Base-by-base conservation (phyloP, 2,888 invertebrate genomes). In the Subacronicta megacephala region DNA sequence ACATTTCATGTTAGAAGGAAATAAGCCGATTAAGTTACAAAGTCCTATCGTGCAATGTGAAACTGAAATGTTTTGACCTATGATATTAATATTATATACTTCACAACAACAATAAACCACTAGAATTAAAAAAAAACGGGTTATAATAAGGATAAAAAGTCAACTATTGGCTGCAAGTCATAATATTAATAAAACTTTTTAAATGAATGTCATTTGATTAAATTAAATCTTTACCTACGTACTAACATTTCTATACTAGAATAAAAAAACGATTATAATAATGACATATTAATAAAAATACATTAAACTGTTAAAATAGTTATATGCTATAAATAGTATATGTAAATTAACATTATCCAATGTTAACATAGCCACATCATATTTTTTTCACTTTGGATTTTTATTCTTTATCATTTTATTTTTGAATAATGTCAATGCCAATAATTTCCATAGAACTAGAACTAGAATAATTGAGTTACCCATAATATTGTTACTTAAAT, bases 271-370 rank as follows among this genome's bases (percentile, higher is more conserved):
- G 10, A 29, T 29, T 12, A 10, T 12, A 29, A 12, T 7, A 6
- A 23, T 23, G 9, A 23, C 9, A 20, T 2, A 1, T n/a, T 31
- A 31, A n/a, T n/a, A 0, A n/a, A 1, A 16, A 37, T 23, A 45
- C 7, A 44, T 58, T 65, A 40, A 40, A 65, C 9, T 33, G 31
- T 31, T 31, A 31, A n/a, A 31, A 31, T n/a, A 6, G n/a, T 29
- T 3, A 31, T 31, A n/a, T n/a, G 7, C 1, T 4, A 5, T 6
- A n/a, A n/a, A n/a, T n/a, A n/a, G 7, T 0, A 18, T 40, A 46
- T 51, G 37, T 50, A 46, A 65, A 59, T 35, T 59, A 10, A 50
- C 15, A 65, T 45, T 49, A 7, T 1, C 26, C 20, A 23, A 26
- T 26, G 26, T 26, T 2, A 26, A 26, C n/a, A n/a, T n/a, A 26